phyloP scores from a whole-genome alignment of 2,797 vertebrate genomes.

The Gadopsis marmoratus region DNA sequence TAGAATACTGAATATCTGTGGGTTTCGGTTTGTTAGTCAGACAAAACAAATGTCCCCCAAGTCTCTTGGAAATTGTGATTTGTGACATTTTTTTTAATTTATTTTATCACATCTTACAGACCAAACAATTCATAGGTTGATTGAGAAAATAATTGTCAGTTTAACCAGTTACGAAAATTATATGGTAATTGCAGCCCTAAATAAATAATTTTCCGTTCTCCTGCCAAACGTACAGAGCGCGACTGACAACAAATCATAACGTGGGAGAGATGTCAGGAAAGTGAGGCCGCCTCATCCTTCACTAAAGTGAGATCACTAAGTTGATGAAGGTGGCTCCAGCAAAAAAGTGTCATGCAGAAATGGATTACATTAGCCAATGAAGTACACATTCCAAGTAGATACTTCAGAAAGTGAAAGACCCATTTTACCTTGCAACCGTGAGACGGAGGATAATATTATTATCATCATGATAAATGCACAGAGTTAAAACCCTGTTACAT shows the following conservation, averaged over 20 bases:
- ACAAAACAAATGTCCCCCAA: not conserved
- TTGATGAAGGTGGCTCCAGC: not conserved
- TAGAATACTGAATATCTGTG: not conserved
- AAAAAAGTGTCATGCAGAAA: too few relatives aligned
- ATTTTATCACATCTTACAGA: not conserved
- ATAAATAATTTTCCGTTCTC: not conserved
- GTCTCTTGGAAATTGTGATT: not conserved
- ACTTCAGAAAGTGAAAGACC: not conserved
- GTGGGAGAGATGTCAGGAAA: not conserved
- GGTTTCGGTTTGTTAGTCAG: not conserved
- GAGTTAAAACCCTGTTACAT: slow-evolving; percentile 11
- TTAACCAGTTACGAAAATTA: not conserved
- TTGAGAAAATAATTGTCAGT: not conserved
- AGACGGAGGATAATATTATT: not conserved
- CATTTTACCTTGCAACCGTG: not conserved
- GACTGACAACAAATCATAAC: not conserved
- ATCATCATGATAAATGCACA: not conserved
- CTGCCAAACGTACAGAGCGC: too few relatives aligned
- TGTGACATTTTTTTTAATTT: not conserved
- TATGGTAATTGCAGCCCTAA: not conserved
- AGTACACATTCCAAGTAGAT: not conserved
- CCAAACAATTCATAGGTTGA: not conserved
- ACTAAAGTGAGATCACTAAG: too few relatives aligned
- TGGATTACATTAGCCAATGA: not conserved
- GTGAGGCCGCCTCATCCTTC: not conserved